A percentile compares a stretch with the other conserved stretches of the same genome.
Evolutionary conservation across 2,797 vertebrate species (phyloP).

Genomic region (Aplochiton taeniatus): DNA sequence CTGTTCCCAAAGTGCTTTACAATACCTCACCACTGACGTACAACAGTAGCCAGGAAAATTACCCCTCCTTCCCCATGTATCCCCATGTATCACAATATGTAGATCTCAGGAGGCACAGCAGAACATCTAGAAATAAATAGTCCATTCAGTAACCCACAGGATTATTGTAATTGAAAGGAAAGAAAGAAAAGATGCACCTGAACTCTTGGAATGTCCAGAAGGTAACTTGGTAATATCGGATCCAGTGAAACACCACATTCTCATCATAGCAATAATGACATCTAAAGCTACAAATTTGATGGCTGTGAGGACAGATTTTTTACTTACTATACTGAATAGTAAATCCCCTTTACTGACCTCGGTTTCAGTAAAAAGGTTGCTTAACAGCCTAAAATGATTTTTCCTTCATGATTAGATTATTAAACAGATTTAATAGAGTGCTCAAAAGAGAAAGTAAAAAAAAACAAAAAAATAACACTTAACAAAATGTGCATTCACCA

Average conservation of each 20-base stretch:
- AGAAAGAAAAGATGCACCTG: no score
- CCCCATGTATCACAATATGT: conserved; percentile 7
- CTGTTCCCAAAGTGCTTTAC: conserved; percentile 14
- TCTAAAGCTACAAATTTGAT: no score
- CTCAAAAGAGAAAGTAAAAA: conserved; percentile 5
- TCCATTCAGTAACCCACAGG: not conserved
- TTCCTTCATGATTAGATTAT: conserved; percentile 12
- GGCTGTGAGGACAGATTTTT: not conserved
- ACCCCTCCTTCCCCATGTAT: conserved; percentile 8
- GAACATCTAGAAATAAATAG: conserved; percentile 26
- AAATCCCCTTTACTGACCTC: not conserved
- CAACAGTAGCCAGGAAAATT: conserved; percentile 12
- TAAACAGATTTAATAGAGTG: not conserved
- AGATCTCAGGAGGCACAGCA: conserved; percentile 49
- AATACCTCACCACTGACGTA: conserved; percentile 43
- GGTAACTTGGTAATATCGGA: no score
- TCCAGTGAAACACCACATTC: no score
- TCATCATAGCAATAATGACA: no score
- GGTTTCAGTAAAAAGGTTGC: conserved; percentile 14
- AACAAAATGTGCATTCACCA: conserved; percentile 29
- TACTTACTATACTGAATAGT: not conserved
- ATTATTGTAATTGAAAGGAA: no score
- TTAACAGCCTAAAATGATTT: conserved; percentile 5
- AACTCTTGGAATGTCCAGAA: no score
- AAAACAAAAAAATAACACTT: not conserved